A percentile compares a stretch with the other conserved stretches of the same genome.
Conservation (phyloP, 2,797 vertebrate genomes). For the Todus mexicanus region DNA sequence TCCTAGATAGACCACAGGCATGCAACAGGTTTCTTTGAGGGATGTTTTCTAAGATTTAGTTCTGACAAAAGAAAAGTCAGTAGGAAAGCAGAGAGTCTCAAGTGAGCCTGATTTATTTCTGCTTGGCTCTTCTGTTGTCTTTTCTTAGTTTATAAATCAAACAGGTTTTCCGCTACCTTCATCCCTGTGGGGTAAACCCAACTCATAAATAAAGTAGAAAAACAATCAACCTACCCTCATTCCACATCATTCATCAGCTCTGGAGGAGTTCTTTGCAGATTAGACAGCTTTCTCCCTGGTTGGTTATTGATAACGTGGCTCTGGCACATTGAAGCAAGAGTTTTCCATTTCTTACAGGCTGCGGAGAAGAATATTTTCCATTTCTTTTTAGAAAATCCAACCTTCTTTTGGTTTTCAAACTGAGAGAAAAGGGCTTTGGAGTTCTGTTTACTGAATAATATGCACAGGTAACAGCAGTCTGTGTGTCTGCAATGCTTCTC, state of each 20-base stretch:
- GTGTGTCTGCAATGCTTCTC: neutral
- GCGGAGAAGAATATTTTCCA: neutral
- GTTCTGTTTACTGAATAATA: neutral
- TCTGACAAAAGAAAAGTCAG: neutral
- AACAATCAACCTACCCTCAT: neutral
- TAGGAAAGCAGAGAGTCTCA: neutral
- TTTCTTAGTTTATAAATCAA: conserved; percentile 32
- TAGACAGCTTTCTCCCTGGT: neutral
- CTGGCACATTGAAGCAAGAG: neutral
- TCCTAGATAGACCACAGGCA: neutral
- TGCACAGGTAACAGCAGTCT: neutral
- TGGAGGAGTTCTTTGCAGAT: neutral
- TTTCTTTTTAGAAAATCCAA: neutral
- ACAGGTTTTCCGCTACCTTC: neutral
- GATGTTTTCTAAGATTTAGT: neutral
- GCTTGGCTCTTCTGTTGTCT: neutral
- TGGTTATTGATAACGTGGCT: neutral
- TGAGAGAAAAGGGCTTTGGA: neutral
- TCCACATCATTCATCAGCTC: neutral
- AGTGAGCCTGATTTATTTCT: neutral
- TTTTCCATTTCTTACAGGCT: neutral
- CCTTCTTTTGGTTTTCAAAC: neutral
- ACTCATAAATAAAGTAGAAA: neutral
- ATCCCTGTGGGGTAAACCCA: neutral
- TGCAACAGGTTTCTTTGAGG: neutral